A percentile compares a stretch with the other conserved stretches of the same genome.
Conservation (phyloP, 2,797 vertebrate species). For the Lithobates pipiens region DNA sequence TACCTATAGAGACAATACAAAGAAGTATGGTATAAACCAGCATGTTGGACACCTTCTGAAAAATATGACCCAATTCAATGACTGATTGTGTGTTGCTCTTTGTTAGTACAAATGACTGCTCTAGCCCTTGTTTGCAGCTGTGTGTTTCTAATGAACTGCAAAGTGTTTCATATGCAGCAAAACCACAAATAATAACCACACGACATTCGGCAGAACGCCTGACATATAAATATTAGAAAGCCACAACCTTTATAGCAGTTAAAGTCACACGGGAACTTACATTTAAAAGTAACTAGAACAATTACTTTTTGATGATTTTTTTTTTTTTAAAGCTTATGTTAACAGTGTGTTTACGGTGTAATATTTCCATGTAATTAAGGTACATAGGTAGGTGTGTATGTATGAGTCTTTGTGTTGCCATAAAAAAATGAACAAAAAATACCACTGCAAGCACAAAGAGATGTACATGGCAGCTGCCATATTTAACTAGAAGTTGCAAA, state of each 20-base stretch:
- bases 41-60: neutral
- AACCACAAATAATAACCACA: constrained; percentile 51
- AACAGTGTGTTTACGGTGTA: neutral
- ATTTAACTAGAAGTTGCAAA: too few species aligned
- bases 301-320: neutral
- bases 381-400: too few species aligned
- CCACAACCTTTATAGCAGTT: neutral
- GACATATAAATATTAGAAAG: constrained; percentile 23
- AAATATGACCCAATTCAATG: neutral
- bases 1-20: constrained; percentile 14
- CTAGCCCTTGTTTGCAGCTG: neutral
- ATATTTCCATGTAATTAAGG: neutral
- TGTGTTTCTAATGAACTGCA: neutral
- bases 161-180: constrained; percentile 25
- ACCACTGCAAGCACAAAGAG: too few species aligned
- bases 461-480: too few species aligned
- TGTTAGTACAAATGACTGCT: neutral
- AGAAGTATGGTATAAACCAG: constrained; percentile 2
- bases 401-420: too few species aligned
- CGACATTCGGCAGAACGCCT: constrained; percentile 21
- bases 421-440: too few species aligned
- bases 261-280: neutral
- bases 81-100: neutral
- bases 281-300: neutral
- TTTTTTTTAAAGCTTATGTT: neutral